A percentile compares a stretch with the other conserved stretches of the same genome.
These are phyloP conservation scores for Hydrotaea diabolus DNA, from an alignment of 2,888 invertebrate genomes.

Conservation along the genomic window DNA sequence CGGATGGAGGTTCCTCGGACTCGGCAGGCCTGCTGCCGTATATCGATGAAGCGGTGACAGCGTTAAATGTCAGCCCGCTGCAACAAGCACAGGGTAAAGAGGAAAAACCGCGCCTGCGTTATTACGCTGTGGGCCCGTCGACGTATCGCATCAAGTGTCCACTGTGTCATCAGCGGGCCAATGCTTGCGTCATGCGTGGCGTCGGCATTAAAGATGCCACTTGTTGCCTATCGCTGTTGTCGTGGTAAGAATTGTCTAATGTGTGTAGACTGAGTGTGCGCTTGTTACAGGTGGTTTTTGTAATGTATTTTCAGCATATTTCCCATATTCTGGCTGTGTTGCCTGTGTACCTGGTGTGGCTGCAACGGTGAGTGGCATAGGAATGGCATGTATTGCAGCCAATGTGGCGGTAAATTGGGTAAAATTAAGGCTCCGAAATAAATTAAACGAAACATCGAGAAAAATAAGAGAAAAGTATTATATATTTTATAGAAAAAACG, in stretches of 20 bases:
- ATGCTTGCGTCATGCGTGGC: constrained; percentile 76
- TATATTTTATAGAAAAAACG: background rate
- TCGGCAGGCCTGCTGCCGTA: constrained; percentile 70
- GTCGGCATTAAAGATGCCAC: constrained; percentile 75
- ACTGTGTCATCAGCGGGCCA: constrained; percentile 74
- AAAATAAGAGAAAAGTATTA: background rate
- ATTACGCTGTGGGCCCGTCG: constrained; percentile 77
- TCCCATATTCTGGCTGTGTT: constrained; percentile 77
- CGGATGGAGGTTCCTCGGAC: constrained; percentile 38
- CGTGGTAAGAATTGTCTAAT: constrained; percentile 72
- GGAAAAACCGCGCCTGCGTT: constrained; percentile 71
- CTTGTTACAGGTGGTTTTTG: no score
- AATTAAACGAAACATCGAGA: background rate
- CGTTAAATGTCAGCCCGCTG: constrained; percentile 59
- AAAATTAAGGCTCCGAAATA: constrained; percentile 69
- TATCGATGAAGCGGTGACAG: constrained; percentile 72
- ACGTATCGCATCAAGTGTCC: constrained; percentile 77
- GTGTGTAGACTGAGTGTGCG: background rate
- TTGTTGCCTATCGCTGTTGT: constrained; percentile 75
- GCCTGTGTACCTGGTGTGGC: constrained; percentile 76
- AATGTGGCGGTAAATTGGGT: constrained; percentile 76
- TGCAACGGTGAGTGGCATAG: constrained; percentile 77
- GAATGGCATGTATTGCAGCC: constrained; percentile 76
- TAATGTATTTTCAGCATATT: constrained; percentile 70
- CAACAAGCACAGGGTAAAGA: constrained; percentile 45